Evolutionary conservation across 2,888 invertebrate genomes (phyloP), one percentile per base, ranked within the genome.

Genomic region (Gisinianus flammeolus): DNA sequence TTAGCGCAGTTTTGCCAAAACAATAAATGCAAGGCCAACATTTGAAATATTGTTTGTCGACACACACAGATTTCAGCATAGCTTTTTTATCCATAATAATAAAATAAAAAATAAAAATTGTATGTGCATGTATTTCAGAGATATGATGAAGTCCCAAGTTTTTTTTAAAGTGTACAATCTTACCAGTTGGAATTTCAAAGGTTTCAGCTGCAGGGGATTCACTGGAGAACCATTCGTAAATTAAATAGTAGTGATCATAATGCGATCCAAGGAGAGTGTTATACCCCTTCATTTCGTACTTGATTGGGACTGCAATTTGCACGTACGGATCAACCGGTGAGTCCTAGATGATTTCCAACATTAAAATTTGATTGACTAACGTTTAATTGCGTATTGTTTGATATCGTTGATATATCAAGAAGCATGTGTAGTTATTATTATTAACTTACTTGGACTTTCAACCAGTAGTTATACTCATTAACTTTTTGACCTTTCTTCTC

Each of bases 211-310:
- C 90, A 58, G 93, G 93, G 56, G 90, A 89, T 44, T 92, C 92
- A 8, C 91, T 90, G 62, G 87, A 87, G 82, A 87, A 90, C 85
- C 87, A 88, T 44, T 91, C 91, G 33, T 78, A 78, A 26, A 31
- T 33, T 69, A 98, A 87, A 86, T 93, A 94, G 86, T 98, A 98
- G 87, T 97, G 96, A 87, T 98, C 97, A 86, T 94, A 97, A 87
- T 98, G 97, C 0, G 97, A 97, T 0, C 97, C 97, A n/a, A 98
- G 89, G 0, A 98, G 89, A 0, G 92, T 91, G 87, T 98, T 97
- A 87, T 91, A 97, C 0, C 97, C 98, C 86, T 91, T 92, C 97
- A 98, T 98, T 88, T 97, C 95, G 87, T 97, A 98, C 80, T 90
- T 90, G 79, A 86, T 85, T 71, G 86, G 94, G 66, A 94, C 91